Evolutionary conservation across 2,797 vertebrate species (phyloP).

Genomic region (Crax fasciolata): DNA sequence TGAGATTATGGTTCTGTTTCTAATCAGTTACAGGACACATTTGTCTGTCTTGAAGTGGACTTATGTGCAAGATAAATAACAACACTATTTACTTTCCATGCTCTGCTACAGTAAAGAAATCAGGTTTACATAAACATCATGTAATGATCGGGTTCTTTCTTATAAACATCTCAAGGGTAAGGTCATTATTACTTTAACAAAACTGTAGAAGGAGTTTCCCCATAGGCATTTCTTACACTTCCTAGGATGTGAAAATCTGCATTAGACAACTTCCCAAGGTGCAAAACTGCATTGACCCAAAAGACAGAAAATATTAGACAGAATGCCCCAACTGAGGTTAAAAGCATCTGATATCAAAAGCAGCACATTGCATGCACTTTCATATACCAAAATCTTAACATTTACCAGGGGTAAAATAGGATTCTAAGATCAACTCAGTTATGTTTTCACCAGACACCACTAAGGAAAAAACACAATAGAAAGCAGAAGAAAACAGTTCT

Average conservation of each 20-base stretch:
- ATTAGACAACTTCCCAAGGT: neutral
- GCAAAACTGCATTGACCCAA: neutral
- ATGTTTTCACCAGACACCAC: neutral
- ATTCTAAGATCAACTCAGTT: neutral
- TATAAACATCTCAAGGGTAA: neutral
- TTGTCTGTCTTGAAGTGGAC: conserved; percentile 1
- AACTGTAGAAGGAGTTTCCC: neutral
- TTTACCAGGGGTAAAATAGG: neutral
- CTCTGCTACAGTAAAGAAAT: neutral
- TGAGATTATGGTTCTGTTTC: conserved; percentile 24
- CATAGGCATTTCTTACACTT: neutral
- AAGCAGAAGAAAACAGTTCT: neutral
- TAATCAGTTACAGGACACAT: conserved; percentile 38
- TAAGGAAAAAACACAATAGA: neutral
- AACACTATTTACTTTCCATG: conserved; percentile 14
- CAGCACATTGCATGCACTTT: neutral
- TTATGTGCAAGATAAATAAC: conserved; percentile 25
- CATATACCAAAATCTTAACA: neutral
- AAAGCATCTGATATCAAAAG: neutral
- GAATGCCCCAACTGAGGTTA: neutral
- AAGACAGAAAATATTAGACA: neutral
- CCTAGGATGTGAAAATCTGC: neutral
- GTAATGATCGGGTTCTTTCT: neutral
- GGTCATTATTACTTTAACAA: neutral
- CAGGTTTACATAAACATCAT: neutral